Percentiles rank a stretch among this genome's conserved stretches.
These are phyloP conservation scores for Eriocheir sinensis DNA, from an alignment of 1,140 invertebrate species.

Conservation along the genomic window DNA sequence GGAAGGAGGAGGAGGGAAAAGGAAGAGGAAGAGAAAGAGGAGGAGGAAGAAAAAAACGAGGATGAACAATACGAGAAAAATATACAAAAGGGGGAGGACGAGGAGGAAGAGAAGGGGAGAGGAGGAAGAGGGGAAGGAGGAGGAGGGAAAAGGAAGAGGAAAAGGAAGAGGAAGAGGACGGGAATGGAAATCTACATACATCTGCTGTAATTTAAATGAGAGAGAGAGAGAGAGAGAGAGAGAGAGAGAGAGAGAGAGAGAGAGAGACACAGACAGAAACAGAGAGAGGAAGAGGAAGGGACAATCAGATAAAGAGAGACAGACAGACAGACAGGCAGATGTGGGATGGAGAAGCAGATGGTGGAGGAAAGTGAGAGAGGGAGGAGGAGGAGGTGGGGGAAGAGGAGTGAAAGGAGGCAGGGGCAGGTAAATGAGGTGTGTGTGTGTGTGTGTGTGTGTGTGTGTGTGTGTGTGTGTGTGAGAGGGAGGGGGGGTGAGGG, in stretches of 20 bases:
- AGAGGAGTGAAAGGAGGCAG: neutral
- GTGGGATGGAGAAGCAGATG: neutral
- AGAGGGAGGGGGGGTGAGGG: too few species aligned
- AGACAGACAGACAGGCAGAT: too few species aligned
- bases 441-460: too few species aligned
- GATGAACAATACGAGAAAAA: neutral
- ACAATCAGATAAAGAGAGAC: too few species aligned
- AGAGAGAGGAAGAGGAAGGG: too few species aligned
- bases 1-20: neutral
- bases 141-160: neutral
- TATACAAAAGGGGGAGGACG: neutral
- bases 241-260: neutral
- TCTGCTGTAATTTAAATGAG: neutral
- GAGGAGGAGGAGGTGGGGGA: neutral
- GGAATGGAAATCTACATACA: neutral
- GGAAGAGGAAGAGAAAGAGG: neutral
- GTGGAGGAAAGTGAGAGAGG: neutral
- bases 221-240: neutral
- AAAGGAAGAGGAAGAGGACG: neutral
- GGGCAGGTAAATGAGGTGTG: neutral
- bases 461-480: too few species aligned
- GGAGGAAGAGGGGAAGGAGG: slow-evolving; percentile 28
- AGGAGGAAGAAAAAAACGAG: neutral
- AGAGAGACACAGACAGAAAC: neutral
- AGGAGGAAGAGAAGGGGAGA: slow-evolving; percentile 51